Conservation (phyloP, 2,888 invertebrate species). For the Pterostichus madidus region DNA sequence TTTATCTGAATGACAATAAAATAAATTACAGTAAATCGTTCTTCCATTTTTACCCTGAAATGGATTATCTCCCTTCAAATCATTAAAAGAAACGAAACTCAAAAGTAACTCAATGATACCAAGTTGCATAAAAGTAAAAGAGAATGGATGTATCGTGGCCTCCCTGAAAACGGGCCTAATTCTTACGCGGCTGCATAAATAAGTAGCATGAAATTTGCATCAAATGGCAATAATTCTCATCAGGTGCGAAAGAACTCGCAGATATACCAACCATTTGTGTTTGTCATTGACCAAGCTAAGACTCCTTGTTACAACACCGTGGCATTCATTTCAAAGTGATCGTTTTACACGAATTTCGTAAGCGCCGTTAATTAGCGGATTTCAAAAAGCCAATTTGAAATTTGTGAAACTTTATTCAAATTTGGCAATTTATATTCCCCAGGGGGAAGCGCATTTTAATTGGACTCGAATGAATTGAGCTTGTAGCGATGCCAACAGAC, state of each 20-base stretch:
- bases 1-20: no score
- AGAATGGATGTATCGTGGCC: slow-evolving; percentile 44
- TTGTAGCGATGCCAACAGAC: slow-evolving; percentile 47
- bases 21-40: neutral
- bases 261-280: neutral
- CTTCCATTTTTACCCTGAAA: slow-evolving; percentile 33
- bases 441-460: slow-evolving; percentile 53
- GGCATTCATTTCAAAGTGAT: slow-evolving; percentile 34
- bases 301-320: slow-evolving; percentile 10
- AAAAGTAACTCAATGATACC: neutral
- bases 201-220: slow-evolving; percentile 40
- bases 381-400: slow-evolving; percentile 53
- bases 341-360: slow-evolving; percentile 49
- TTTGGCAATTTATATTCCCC: slow-evolving; percentile 61
- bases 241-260: slow-evolving; percentile 21
- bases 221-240: slow-evolving; percentile 46
- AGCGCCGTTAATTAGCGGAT: slow-evolving; percentile 41
- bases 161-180: slow-evolving; percentile 22
- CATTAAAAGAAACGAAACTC: neutral
- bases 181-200: slow-evolving; percentile 28
- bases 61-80: slow-evolving; percentile 43
- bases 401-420: slow-evolving; percentile 47
- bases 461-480: slow-evolving; percentile 44
- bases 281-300: slow-evolving; percentile 35
- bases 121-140: slow-evolving; percentile 30